Base-by-base conservation (phyloP, 2,797 vertebrate genomes). In the Leptoclinus maculatus region DNA sequence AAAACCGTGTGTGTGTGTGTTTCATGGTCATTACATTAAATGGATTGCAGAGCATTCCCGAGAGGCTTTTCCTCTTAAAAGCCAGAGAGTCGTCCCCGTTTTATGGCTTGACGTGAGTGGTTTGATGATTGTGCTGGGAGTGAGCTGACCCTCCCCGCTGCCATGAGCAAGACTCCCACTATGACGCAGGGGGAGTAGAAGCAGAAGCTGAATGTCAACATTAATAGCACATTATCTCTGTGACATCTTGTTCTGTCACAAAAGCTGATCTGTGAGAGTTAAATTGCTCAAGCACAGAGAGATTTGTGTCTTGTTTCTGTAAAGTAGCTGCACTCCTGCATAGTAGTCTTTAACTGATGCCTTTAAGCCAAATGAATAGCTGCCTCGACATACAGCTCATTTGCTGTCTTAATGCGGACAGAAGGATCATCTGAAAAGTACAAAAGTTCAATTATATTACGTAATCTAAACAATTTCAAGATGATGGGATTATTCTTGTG, bases 31-130 rank as follows among this genome's bases (percentile, higher is more conserved):
- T 91, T 83, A 79, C 69, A 74, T 77, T 86, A 82, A 84, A 87
- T 87, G 65, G 82, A 89, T 90, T 84, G 79, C 78, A 69, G 72
- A 85, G 74, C 79, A 67, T 83, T 80, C 79, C 80, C 47, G 82
- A 60, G 71, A 78, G 79, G 43, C 25, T 83, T 89, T 90, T 82
- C 47, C 84, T 71, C 72, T 84, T 84, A 79, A 88, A 90, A 86
- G 76, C 81, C 68, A 2, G 17, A 77, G 74, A 80, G 81, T 82
- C 84, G 43, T 78, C 74, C 59, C 73, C 39, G 0, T 83, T 91
- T 90, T 80, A 85, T 81, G 60, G 68, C 78, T 58, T 17, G 47
- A 73, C 34, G 36, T 78, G 68, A 88, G 79, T 69, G 84, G 60
- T 81, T 89, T 87, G 85, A 91, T 76, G 83, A 89, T 80, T 57